Base-by-base conservation (phyloP, 1,140 invertebrate species). In the Ctenoplectra terminalis region DNA sequence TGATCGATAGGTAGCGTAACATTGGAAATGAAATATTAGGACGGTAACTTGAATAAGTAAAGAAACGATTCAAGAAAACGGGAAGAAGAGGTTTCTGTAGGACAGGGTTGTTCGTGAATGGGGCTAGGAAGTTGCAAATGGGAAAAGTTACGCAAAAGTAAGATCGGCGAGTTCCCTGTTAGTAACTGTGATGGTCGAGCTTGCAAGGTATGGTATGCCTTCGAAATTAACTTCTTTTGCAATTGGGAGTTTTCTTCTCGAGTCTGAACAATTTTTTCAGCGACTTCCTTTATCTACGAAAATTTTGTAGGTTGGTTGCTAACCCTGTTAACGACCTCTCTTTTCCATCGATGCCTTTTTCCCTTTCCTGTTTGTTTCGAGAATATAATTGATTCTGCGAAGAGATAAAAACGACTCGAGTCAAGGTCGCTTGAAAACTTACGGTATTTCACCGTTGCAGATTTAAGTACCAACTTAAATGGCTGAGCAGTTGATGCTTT, bases 71-170 rank as follows among this genome's bases (percentile, higher is more conserved):
- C 29, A 71, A 20, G 52, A 23, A n/a, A 23, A 66, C 11, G 37
- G 37, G 9, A 20, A 2, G 3, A 13, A 61, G 52, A 46, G 70
- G 15, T n/a, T 75, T 50, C 34, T 34, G 31, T 6, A 31, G 23
- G n/a, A 13, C 20, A 15, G 43, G 40, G 50, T 29, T 58, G 13
- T 20, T 40, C 48, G 48, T 26, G 75, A 54, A 34, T 26, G 69
- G 54, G 48, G 54, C 58, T 23, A 50, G 43, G 64, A 82, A 81
- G 81, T 87, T 83, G 82, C 76, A 86, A 89, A 88, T 88, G 84
- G 82, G 74, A 54, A 89, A 89, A 88, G 87, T 89, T 89, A 79
- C 56, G 69, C 58, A 52, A 72, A 64, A 80, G 81, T 67, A 66
- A 54, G 74, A 61, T 76, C 40, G 31, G 34, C 15, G 46, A 43